Evolutionary conservation across 1,140 invertebrate genomes (phyloP).

Genomic region (Ditylenchus dipsaci): DNA sequence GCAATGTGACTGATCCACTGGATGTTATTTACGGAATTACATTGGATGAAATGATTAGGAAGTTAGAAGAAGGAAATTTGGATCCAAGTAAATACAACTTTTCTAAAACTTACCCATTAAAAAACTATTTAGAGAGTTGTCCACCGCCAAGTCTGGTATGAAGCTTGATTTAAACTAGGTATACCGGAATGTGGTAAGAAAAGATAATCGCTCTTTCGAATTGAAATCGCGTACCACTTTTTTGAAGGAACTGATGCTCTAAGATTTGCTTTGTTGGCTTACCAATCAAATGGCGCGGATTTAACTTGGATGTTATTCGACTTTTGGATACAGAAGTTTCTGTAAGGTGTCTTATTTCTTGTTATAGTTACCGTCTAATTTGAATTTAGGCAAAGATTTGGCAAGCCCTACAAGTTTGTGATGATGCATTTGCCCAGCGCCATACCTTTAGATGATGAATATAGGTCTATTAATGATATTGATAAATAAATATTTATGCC

Average conservation of each 20-base stretch:
- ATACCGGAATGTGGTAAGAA: slow-evolving; percentile 95
- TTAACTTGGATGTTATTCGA: slow-evolving; percentile 91
- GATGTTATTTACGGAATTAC: slow-evolving; percentile 88
- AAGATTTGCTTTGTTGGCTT: slow-evolving; percentile 86
- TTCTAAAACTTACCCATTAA: too few relatives aligned
- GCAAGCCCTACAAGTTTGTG: slow-evolving; percentile 93
- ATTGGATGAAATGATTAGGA: slow-evolving; percentile 73
- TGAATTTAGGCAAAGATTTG: slow-evolving; percentile 89
- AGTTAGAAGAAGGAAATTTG: slow-evolving; percentile 72
- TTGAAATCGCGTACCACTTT: too few relatives aligned
- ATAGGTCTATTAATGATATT: slow-evolving; percentile 27
- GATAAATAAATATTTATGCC: not conserved
- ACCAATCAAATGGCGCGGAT: slow-evolving; percentile 77
- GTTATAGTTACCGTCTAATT: not conserved
- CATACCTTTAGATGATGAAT: slow-evolving; percentile 43
- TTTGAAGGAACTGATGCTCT: slow-evolving; percentile 85
- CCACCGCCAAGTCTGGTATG: slow-evolving; percentile 67
- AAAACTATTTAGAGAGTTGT: slow-evolving; percentile 39
- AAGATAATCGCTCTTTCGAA: too few relatives aligned
- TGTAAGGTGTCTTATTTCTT: slow-evolving; percentile 59
- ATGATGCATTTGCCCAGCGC: slow-evolving; percentile 60
- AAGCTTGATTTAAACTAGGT: slow-evolving; percentile 91
- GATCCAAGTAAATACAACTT: slow-evolving; percentile 73
- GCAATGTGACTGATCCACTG: slow-evolving; percentile 96
- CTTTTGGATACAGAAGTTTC: slow-evolving; percentile 97